Conservation (phyloP, 2,888 invertebrate genomes). For the Amblyjoppa proteus region DNA sequence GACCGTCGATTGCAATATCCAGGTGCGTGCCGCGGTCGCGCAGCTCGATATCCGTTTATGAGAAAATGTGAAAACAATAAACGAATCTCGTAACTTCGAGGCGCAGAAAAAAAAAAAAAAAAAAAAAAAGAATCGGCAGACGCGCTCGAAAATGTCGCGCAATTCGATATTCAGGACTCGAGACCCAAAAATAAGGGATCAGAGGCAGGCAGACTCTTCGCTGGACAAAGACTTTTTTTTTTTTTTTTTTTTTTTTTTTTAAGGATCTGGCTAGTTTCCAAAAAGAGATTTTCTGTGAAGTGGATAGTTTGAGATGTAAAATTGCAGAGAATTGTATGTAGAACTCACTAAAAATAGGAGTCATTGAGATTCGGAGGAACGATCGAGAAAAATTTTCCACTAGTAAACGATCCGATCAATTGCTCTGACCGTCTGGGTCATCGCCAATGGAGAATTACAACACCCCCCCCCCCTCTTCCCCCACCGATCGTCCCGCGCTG, state of each 20-base stretch:
- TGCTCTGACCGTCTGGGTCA: conserved; percentile 65
- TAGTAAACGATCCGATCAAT: conserved; percentile 73
- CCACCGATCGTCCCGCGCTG: neutral
- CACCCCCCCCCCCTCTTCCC: conserved; percentile 18
- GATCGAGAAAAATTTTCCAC: conserved; percentile 72
- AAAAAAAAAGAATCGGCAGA: neutral
- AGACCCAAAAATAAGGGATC: no score
- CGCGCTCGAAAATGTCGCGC: neutral
- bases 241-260: no score
- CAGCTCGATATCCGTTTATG: neutral
- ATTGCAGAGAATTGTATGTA: no score
- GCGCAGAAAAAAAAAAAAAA: neutral
- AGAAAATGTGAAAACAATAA: neutral
- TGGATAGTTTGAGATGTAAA: no score
- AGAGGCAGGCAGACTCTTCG: no score
- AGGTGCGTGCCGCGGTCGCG: neutral
- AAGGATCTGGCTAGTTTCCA: no score
- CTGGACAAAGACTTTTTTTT: no score
- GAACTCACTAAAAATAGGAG: neutral
- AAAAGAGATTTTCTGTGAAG: no score
- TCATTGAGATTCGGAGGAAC: neutral
- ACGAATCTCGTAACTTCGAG: neutral
- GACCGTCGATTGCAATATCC: neutral
- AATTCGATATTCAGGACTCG: neutral
- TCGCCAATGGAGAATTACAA: conserved; percentile 71